Evolutionary conservation across 1,140 invertebrate genomes (phyloP).

Genomic region (Xylocopa sonorina): DNA sequence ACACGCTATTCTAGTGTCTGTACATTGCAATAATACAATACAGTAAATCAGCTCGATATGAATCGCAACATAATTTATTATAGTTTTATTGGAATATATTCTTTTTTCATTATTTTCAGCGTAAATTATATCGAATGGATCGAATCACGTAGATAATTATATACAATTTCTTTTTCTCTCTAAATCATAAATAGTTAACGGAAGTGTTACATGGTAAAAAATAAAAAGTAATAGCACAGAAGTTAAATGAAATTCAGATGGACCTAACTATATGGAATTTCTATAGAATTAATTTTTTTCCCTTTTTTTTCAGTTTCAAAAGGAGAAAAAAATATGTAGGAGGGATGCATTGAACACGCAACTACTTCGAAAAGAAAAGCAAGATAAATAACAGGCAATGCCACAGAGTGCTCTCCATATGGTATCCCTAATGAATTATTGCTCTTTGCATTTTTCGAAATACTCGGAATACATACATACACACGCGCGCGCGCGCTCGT

Average conservation of each 20-base stretch:
- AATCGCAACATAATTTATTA: slow-evolving; percentile 41
- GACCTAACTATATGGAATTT: slow-evolving; percentile 15
- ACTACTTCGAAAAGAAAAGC: background rate
- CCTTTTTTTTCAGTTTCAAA: background rate
- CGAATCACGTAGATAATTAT: slow-evolving; percentile 30
- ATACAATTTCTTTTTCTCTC: slow-evolving; percentile 28
- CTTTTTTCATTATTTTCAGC: background rate
- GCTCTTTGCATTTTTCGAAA: slow-evolving; percentile 70
- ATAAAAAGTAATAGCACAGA: background rate
- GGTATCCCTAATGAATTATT: slow-evolving; percentile 70
- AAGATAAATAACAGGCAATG: slow-evolving; percentile 68
- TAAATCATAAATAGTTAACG: slow-evolving; percentile 36
- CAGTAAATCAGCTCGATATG: slow-evolving; percentile 23
- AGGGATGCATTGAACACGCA: background rate
- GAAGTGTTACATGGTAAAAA: slow-evolving; percentile 17
- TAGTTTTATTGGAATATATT: slow-evolving; percentile 24
- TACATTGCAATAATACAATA: slow-evolving; percentile 42
- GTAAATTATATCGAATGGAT: slow-evolving; percentile 25
- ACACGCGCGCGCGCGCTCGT: too few species aligned
- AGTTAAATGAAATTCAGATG: slow-evolving; percentile 3
- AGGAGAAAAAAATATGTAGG: background rate
- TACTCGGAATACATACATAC: slow-evolving; percentile 61
- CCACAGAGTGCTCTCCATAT: slow-evolving; percentile 72
- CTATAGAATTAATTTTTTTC: slow-evolving; percentile 1
- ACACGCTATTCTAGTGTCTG: slow-evolving; percentile 37